Percentiles rank a stretch among this genome's conserved stretches.
phyloP scores from a whole-genome alignment of 1,140 invertebrate species.

The Goniozus legneri region DNA sequence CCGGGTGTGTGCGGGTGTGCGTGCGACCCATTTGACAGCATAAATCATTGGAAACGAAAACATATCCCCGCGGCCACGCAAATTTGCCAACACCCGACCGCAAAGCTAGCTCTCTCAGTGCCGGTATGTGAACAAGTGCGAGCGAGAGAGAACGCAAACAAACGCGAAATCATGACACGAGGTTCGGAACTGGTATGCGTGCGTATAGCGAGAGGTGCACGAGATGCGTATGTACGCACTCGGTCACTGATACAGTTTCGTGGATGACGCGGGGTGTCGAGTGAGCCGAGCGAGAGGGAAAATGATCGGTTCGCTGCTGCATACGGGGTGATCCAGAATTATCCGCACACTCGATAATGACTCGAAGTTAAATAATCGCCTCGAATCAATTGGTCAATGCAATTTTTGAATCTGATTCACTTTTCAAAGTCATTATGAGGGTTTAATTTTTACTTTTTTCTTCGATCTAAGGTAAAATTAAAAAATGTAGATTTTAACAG shows the following conservation, averaged over 20 bases:
- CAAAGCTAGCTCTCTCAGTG: slow-evolving; percentile 28
- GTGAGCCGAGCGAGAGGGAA: slow-evolving; percentile 17
- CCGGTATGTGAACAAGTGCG: slow-evolving; percentile 13
- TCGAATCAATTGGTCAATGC: too few relatives aligned
- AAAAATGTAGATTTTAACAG: too few relatives aligned
- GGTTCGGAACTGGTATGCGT: slow-evolving; percentile 24
- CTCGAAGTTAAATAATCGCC: too few relatives aligned
- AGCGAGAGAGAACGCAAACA: slow-evolving; percentile 42
- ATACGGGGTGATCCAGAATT: too few relatives aligned
- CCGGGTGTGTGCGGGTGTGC: slow-evolving; percentile 3
- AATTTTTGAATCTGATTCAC: too few relatives aligned
- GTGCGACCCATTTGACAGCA: slow-evolving; percentile 45
- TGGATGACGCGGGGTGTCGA: slow-evolving; percentile 17
- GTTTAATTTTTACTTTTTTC: too few relatives aligned
- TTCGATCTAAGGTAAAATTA: too few relatives aligned
- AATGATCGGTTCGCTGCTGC: too few relatives aligned
- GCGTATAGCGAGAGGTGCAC: slow-evolving; percentile 26
- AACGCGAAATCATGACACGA: slow-evolving; percentile 52
- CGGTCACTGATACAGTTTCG: slow-evolving; percentile 7
- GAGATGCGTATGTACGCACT: slow-evolving; percentile 9
- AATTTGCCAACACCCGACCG: slow-evolving; percentile 54
- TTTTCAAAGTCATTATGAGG: too few relatives aligned
- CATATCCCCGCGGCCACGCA: slow-evolving; percentile 52
- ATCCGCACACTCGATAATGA: too few relatives aligned
- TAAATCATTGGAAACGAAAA: slow-evolving; percentile 57